Evolutionary conservation across 2,888 invertebrate species (phyloP).

Genomic region (Acanthosepion esculentum): DNA sequence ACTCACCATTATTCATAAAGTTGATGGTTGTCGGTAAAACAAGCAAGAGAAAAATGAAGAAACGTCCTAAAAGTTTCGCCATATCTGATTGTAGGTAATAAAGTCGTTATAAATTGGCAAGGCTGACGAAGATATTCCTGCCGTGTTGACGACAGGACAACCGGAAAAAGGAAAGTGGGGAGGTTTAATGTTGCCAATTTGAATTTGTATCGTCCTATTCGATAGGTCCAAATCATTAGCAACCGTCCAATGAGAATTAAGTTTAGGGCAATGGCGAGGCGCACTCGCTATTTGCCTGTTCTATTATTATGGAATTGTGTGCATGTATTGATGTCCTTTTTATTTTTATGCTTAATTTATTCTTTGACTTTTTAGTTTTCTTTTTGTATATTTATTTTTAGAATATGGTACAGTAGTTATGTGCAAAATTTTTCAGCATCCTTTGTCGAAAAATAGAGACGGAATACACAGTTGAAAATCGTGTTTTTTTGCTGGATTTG

Average conservation of each 20-base stretch:
- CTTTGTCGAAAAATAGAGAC: too few relatives aligned
- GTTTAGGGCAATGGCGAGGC: not conserved
- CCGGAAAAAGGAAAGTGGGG: constrained; percentile 42
- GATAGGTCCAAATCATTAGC: constrained; percentile 6
- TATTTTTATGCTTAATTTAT: not conserved
- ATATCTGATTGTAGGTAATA: constrained; percentile 49
- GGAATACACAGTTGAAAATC: too few relatives aligned
- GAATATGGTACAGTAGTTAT: too few relatives aligned
- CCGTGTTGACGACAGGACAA: constrained; percentile 39
- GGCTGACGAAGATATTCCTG: constrained; percentile 40
- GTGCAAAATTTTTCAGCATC: too few relatives aligned
- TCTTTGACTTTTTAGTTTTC: not conserved
- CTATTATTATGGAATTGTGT: not conserved
- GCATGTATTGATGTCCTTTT: not conserved
- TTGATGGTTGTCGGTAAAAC: constrained; percentile 67
- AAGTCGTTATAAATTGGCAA: not conserved
- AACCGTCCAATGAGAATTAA: not conserved
- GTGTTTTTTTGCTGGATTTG: too few relatives aligned
- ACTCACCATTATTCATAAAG: constrained; percentile 66
- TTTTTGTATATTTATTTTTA: not conserved
- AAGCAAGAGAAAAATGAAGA: constrained; percentile 64
- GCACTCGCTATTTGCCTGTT: not conserved
- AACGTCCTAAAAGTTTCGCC: constrained; percentile 59
- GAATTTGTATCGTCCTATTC: not conserved
- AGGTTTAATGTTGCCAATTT: not conserved